Base-by-base conservation (phyloP, 2,888 invertebrate genomes). In the Mellilla xanthometata region DNA sequence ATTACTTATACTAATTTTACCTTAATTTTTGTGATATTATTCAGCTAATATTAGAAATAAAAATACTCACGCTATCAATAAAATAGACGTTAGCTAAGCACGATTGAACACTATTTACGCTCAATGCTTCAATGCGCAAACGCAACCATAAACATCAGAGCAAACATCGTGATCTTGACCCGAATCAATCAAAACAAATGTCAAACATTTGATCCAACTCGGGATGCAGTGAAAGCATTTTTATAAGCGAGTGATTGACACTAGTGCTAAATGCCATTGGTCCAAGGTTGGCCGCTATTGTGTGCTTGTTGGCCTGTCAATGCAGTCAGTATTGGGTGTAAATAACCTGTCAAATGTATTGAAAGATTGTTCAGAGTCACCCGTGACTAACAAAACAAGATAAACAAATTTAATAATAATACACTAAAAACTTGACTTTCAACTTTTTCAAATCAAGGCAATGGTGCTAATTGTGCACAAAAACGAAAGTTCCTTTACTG, bases 191-290 rank as follows among this genome's bases (percentile, higher is more conserved):
- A 68, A 60, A 59, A 60, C 55, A 81, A 83, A 84, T 84, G 79
- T 64, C 78, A 78, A 76, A 68, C 63, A 23, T 48, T 68, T 69
- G 76, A 73, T 70, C 70, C 61, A 63, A 62, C 65, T 60, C 56
- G 60, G 48, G 58, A 53, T 42, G 39, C 54, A 64, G 75, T 69
- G 81, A 82, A 83, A 83, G 79, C 69, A 70, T 68, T 68, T 6
- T 58, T 66, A 55, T 45, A 61, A 58, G 60, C 65, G 64, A 62
- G 68, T 81, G 81, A 84, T 81, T 82, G 83, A 82, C 81, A 76
- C 67, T 55, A 62, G 67, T 54, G 8, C 3, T 72, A 79, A 82
- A 82, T 82, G 76, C 65, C 69, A 82, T 76, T 72, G 68, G 76
- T 68, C 66, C 83, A 83, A 81, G 83, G 83, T 76, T 66, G 61